Percentiles rank a stretch among this genome's conserved stretches.
Evolutionary conservation across 1,140 invertebrate species (phyloP).

Genomic region (Ylistrum balloti): DNA sequence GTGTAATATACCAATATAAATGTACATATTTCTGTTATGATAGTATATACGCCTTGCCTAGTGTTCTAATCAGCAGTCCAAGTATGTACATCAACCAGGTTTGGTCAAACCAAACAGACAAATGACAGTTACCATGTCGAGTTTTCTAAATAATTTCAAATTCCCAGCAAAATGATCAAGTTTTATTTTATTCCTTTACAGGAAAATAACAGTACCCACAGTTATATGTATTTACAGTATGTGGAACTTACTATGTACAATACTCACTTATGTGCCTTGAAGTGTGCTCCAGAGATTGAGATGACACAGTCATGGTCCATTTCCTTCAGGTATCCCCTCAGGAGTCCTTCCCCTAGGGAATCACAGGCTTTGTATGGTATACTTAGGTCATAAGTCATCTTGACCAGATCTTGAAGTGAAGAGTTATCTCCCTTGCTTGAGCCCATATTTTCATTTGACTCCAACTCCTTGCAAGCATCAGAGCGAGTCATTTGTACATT

Average conservation of each 20-base stretch:
- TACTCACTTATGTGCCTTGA: conserved; percentile 90
- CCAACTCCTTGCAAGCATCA: not conserved
- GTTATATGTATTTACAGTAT: not conserved
- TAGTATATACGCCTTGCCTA: too few species aligned
- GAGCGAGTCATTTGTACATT: not conserved
- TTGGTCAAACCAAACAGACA: too few species aligned
- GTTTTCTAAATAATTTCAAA: too few species aligned
- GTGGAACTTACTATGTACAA: too few species aligned
- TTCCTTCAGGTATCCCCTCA: conserved; percentile 94
- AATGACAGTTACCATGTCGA: too few species aligned
- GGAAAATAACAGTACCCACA: too few species aligned
- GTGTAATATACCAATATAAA: too few species aligned
- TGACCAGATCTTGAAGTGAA: conserved; percentile 57
- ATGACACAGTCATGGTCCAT: conserved; percentile 90
- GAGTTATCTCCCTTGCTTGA: not conserved
- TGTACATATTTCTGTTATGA: too few species aligned
- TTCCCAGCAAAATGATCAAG: too few species aligned
- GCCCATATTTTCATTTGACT: not conserved
- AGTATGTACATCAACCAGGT: too few species aligned
- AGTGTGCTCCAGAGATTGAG: conserved; percentile 89
- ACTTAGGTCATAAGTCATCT: conserved; percentile 52
- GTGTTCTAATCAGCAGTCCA: too few species aligned
- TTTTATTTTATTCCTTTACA: too few species aligned
- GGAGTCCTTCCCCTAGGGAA: conserved; percentile 91
- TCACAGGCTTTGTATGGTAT: conserved; percentile 84